Conservation (phyloP, 2,888 invertebrate genomes). For the Spilarctia lutea region DNA sequence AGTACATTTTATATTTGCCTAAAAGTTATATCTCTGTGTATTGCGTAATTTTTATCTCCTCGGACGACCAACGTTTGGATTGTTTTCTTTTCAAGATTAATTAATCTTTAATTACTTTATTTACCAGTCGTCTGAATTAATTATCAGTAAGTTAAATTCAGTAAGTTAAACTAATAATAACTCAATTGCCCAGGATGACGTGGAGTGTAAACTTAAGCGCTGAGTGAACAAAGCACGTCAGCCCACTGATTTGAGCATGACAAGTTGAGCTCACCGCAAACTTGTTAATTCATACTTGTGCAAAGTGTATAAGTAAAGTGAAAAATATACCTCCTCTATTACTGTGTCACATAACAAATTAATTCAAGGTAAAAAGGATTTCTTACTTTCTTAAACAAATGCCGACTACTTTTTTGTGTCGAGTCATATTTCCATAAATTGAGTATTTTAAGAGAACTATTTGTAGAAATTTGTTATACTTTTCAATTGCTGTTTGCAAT, state of each 20-base stretch:
- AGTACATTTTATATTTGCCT: background rate
- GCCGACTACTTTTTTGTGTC: too few species aligned
- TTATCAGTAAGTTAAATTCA: background rate
- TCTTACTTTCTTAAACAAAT: background rate
- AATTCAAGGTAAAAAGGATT: background rate
- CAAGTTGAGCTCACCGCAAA: too few species aligned
- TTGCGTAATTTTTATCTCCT: background rate
- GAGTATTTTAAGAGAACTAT: background rate
- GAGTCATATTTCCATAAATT: background rate
- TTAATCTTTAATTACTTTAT: background rate
- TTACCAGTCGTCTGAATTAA: background rate
- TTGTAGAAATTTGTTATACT: background rate
- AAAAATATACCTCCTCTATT: background rate
- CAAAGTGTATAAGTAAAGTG: too few species aligned
- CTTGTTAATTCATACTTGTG: too few species aligned
- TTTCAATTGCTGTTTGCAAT: too few species aligned
- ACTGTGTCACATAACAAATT: background rate
- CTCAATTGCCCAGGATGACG: background rate
- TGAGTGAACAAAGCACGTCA: background rate
- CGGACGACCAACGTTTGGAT: background rate
- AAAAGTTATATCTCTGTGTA: background rate
- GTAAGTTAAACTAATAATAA: background rate
- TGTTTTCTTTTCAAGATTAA: background rate
- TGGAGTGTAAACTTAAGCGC: background rate
- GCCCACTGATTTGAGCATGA: background rate